Percentiles rank a stretch among this genome's conserved stretches.
These are phyloP conservation scores for Marmota monax DNA, from an alignment of 2,113 vertebrate species.

Conservation along the genomic window DNA sequence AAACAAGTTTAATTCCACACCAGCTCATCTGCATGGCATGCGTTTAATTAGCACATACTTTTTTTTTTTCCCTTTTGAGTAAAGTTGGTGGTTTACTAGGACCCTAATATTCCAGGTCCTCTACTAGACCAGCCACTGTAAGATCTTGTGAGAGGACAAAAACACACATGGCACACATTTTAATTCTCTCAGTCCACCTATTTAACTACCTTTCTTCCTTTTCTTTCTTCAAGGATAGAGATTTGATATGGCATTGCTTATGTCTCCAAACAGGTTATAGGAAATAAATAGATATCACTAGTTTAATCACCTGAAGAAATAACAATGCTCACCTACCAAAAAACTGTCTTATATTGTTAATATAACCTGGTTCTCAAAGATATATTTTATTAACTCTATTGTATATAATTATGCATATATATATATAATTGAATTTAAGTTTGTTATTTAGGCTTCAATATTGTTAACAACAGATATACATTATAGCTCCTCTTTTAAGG, in stretches of 20 bases:
- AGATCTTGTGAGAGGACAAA: neutral
- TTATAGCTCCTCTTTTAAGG: neutral
- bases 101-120: slow-evolving; percentile 3
- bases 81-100: neutral
- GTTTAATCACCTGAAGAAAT: neutral
- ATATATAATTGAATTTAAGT: neutral
- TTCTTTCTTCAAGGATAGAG: slow-evolving; percentile 12
- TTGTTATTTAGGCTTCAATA: slow-evolving; percentile 18
- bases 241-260: neutral
- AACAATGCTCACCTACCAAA: slow-evolving; percentile 1
- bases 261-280: neutral
- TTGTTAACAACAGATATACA: neutral
- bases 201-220: neutral
- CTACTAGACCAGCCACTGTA: neutral
- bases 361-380: neutral
- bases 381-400: neutral
- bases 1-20: neutral
- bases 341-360: neutral
- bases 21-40: neutral
- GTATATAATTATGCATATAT: neutral
- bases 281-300: slow-evolving; percentile 26
- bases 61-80: neutral
- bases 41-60: neutral
- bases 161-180: neutral
- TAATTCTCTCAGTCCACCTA: neutral